phyloP scores from a whole-genome alignment of 2,888 invertebrate species.

The Teleogryllus oceanicus region DNA sequence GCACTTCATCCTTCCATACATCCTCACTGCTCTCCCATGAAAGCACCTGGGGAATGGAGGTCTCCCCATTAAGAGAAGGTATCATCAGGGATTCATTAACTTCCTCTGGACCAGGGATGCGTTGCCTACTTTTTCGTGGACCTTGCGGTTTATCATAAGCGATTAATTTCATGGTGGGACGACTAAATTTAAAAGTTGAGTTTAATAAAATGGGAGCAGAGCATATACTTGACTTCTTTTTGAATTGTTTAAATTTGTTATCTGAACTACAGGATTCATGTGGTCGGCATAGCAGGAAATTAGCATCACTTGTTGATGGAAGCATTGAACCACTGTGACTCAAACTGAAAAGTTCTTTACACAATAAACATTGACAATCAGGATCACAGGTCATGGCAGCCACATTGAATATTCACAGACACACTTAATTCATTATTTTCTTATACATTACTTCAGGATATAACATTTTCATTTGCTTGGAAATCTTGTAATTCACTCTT shows the following conservation, averaged over 20 bases:
- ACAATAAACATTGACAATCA: constrained; percentile 34
- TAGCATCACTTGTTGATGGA: constrained; percentile 25
- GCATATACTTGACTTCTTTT: not conserved
- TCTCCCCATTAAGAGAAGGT: no score
- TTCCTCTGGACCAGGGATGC: not conserved
- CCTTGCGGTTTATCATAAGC: not conserved
- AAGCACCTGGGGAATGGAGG: no score
- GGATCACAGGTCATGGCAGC: constrained; percentile 31
- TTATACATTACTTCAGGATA: no score
- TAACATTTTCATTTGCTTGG: no score
- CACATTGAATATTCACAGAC: not conserved
- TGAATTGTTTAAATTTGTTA: not conserved
- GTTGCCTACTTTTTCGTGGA: not conserved
- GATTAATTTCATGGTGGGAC: not conserved
- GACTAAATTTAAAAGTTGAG: constrained; percentile 5
- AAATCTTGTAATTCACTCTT: no score
- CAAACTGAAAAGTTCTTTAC: constrained; percentile 30
- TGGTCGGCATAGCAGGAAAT: constrained; percentile 33
- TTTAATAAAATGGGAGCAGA: not conserved
- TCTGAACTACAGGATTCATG: not conserved
- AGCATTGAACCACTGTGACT: not conserved
- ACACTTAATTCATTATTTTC: no score
- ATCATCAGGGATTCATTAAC: no score
- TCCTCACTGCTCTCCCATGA: not conserved
- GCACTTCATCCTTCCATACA: not conserved